These are phyloP conservation scores for Gymnoscopelus braueri DNA, from an alignment of 2,797 vertebrate genomes.

Conservation along the genomic window DNA sequence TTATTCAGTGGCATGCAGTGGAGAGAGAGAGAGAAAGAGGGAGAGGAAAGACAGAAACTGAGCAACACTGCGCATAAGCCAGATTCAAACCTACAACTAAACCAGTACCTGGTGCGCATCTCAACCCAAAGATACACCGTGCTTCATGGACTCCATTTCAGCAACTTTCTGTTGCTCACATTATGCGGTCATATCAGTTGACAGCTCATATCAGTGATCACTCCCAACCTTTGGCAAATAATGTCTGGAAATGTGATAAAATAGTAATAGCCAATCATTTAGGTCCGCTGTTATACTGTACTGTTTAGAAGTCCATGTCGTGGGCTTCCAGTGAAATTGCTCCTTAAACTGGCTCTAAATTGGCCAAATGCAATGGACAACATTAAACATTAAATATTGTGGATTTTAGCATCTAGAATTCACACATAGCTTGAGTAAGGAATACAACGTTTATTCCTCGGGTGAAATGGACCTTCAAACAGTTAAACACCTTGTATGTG, in stretches of 20 bases:
- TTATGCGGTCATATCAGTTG: too few species aligned
- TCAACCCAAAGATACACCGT: too few species aligned
- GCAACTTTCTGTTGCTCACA: too few species aligned
- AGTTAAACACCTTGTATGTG: conserved; percentile 61
- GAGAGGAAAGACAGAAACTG: not conserved
- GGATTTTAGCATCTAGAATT: conserved; percentile 28
- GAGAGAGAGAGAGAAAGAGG: not conserved
- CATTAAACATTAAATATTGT: conserved; percentile 8
- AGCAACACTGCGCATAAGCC: not conserved
- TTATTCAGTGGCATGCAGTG: not conserved
- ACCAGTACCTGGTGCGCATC: too few species aligned
- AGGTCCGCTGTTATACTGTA: too few species aligned
- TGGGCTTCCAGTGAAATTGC: too few species aligned
- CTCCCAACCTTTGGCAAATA: too few species aligned
- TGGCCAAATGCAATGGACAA: not conserved
- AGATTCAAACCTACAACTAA: not conserved
- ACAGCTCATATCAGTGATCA: too few species aligned
- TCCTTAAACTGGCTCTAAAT: not conserved
- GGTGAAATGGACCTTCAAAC: conserved; percentile 42
- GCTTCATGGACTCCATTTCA: too few species aligned
- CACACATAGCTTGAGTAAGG: conserved; percentile 27
- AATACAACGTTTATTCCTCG: conserved; percentile 29
- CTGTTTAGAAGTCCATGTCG: too few species aligned
- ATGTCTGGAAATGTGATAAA: too few species aligned
- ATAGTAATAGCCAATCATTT: too few species aligned